Evolutionary conservation across 2,888 invertebrate genomes (phyloP).

Genomic region (Pristionchus exspectatus): DNA sequence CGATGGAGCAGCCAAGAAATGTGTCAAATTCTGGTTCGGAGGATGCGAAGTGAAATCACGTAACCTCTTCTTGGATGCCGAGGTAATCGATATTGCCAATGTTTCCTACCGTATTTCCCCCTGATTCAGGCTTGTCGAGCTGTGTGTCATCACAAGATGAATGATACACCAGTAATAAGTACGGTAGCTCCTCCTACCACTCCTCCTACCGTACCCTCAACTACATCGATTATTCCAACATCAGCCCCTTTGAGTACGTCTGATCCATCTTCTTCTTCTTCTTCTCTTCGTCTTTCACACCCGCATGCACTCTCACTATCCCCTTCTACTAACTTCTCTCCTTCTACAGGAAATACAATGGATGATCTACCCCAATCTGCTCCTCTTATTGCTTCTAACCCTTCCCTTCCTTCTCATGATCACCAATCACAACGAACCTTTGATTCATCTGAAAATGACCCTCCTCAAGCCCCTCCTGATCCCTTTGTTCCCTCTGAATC

Average conservation of each 20-base stretch:
- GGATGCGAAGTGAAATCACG: conserved; percentile 65
- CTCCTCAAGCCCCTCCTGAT: conserved; percentile 22
- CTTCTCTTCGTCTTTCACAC: conserved; percentile 10
- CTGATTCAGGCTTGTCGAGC: conserved; percentile 48
- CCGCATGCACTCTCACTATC: conserved; percentile 4
- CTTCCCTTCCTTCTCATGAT: not conserved
- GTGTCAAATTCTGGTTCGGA: conserved; percentile 67
- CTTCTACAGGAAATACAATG: not conserved
- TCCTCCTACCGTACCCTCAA: conserved; percentile 46
- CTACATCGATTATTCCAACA: conserved; percentile 47
- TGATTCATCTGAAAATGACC: conserved; percentile 22
- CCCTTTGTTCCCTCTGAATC: not conserved
- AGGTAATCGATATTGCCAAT: conserved; percentile 7
- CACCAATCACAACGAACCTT: not conserved
- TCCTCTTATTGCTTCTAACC: conserved; percentile 10
- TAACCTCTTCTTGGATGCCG: conserved; percentile 60
- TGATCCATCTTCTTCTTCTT: not conserved
- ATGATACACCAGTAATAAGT: conserved; percentile 39
- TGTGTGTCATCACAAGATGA: conserved; percentile 59
- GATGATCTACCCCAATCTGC: conserved; percentile 32
- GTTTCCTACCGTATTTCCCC: not conserved
- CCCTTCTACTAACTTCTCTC: not conserved
- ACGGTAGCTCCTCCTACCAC: conserved; percentile 19
- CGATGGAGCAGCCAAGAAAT: conserved; percentile 34
- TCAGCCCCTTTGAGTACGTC: conserved; percentile 31